Conservation (phyloP, 2,113 vertebrate genomes). For the Oriolus oriolus region DNA sequence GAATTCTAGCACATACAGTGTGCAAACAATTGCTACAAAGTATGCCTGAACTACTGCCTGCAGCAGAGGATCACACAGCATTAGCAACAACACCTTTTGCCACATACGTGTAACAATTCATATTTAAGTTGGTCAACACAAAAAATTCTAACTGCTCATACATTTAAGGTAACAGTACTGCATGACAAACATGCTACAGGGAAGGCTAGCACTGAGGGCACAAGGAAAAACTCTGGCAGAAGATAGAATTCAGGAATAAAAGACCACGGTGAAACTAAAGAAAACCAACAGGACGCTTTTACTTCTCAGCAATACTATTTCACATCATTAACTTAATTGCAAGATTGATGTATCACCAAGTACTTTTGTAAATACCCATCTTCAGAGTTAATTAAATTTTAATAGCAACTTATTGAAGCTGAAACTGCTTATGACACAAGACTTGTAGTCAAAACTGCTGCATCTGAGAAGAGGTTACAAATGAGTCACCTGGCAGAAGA, state of each 20-base stretch:
- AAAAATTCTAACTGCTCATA: background rate
- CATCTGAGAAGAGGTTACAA: background rate
- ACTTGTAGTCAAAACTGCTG: background rate
- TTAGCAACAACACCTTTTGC: background rate
- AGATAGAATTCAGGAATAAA: background rate
- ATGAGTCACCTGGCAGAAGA: background rate
- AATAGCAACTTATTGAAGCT: background rate
- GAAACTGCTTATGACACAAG: background rate
- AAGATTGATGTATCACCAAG: background rate
- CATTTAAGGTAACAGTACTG: background rate
- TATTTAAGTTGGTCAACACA: background rate
- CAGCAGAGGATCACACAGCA: background rate
- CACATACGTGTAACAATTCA: background rate
- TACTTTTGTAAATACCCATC: background rate
- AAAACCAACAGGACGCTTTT: background rate
- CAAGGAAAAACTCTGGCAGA: background rate
- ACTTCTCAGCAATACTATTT: background rate
- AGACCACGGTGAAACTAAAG: background rate
- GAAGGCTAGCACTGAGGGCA: background rate
- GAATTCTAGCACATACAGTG: background rate
- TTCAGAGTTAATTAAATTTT: conserved; percentile 6
- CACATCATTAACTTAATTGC: background rate
- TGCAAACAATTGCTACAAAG: background rate
- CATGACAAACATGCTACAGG: background rate
- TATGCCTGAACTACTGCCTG: background rate